These are phyloP conservation scores for Zophobas morio DNA, from an alignment of 1,140 invertebrate genomes.

Conservation along the genomic window DNA sequence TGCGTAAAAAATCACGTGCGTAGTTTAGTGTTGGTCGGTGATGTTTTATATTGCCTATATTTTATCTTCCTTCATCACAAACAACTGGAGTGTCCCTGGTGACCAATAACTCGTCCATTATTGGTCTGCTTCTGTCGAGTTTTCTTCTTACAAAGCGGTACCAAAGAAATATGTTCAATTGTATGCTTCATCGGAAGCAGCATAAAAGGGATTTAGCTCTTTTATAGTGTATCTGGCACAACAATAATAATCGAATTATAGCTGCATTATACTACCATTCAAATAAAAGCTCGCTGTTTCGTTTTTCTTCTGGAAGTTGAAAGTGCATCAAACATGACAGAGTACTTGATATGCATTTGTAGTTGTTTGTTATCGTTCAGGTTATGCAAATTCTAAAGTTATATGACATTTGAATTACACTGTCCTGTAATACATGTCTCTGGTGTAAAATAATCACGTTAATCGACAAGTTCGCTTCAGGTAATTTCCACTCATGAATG, in stretches of 20 bases:
- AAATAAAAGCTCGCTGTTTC: conserved; percentile 7
- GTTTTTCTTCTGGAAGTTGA: background rate
- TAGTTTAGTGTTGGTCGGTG: conserved; percentile 41
- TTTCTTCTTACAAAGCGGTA: conserved; percentile 31
- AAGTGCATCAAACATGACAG: background rate
- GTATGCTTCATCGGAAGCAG: conserved; percentile 32
- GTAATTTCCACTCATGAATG: too few species aligned
- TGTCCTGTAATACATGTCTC: too few species aligned
- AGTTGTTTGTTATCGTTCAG: too few species aligned
- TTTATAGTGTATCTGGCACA: conserved; percentile 15
- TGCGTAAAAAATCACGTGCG: conserved; percentile 39
- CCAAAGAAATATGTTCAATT: conserved; percentile 34
- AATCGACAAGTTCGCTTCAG: too few species aligned
- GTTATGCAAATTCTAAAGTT: too few species aligned
- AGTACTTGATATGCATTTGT: too few species aligned
- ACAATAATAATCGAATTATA: conserved; percentile 17
- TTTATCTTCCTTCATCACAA: conserved; percentile 47
- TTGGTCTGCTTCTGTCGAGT: conserved; percentile 45
- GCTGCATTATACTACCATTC: conserved; percentile 22
- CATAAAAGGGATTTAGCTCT: conserved; percentile 18
- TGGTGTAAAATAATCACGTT: too few species aligned
- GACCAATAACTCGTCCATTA: conserved; percentile 47
- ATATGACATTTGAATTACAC: too few species aligned
- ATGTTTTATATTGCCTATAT: conserved; percentile 45
- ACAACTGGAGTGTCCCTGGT: conserved; percentile 41